phyloP scores from a whole-genome alignment of 2,113 vertebrate genomes.

The Neotoma lepida region DNA sequence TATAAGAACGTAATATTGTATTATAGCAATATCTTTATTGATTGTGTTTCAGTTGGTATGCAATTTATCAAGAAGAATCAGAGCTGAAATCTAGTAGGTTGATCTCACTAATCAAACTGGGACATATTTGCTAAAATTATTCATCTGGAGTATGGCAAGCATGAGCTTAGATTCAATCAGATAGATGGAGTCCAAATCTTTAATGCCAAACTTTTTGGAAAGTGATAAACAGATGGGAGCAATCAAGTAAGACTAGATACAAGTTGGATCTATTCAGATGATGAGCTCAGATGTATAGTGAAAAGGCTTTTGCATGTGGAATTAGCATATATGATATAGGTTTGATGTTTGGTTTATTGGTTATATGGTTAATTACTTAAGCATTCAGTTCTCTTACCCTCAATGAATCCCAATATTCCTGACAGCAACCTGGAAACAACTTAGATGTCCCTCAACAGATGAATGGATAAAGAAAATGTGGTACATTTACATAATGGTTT shows the following conservation, averaged over 20 bases:
- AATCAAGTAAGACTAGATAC: background rate
- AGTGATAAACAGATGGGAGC: conserved; percentile 47
- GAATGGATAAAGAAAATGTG: background rate
- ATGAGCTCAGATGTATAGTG: background rate
- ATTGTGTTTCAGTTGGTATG: background rate
- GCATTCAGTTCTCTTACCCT: background rate
- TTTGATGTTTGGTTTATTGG: background rate
- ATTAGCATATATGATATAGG: background rate
- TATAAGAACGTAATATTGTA: background rate
- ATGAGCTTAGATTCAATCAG: background rate
- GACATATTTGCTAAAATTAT: background rate
- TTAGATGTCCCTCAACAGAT: background rate
- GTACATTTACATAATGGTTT: background rate
- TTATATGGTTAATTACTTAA: background rate
- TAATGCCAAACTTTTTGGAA: conserved; percentile 29
- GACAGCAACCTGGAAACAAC: background rate
- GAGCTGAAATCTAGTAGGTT: background rate
- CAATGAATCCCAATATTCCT: background rate
- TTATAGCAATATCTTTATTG: background rate
- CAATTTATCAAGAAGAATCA: background rate
- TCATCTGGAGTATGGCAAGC: background rate
- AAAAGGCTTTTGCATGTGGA: background rate
- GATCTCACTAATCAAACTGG: background rate
- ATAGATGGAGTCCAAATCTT: background rate
- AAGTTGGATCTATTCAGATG: conserved; percentile 13